phyloP scores from a whole-genome alignment of 2,797 vertebrate genomes.

The Enteromius trimaculatus region DNA sequence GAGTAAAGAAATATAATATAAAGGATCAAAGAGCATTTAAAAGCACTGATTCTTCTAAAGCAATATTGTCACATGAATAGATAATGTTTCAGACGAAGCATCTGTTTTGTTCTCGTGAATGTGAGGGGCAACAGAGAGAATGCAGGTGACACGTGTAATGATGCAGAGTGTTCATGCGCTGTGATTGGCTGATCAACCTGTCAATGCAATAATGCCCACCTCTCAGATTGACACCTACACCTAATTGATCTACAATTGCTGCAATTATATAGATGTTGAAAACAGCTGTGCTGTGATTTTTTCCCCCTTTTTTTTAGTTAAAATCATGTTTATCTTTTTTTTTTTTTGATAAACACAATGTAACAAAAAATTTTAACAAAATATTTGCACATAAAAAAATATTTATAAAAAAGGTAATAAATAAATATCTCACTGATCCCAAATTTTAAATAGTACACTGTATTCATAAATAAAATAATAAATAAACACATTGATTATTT shows the following conservation, averaged over 20 bases:
- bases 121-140: background rate
- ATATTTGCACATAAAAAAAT: too few species aligned
- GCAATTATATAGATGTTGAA: background rate
- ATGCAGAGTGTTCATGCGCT: background rate
- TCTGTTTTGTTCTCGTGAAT: background rate
- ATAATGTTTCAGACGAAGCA: background rate
- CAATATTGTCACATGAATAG: background rate
- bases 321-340: background rate
- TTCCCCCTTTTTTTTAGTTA: too few species aligned
- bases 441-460: too few species aligned
- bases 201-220: background rate
- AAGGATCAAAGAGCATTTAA: background rate
- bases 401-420: too few species aligned
- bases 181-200: background rate
- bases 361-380: too few species aligned
- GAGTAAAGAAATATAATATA: background rate
- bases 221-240: background rate
- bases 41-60: background rate
- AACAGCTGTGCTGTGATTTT: background rate
- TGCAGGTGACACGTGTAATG: background rate
- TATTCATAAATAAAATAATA: too few species aligned
- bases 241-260: too few species aligned
- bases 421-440: background rate
- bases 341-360: background rate
- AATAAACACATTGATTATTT: background rate